Evolutionary conservation across 2,888 invertebrate genomes (phyloP).

Genomic region (Onthophagus sagittarius): DNA sequence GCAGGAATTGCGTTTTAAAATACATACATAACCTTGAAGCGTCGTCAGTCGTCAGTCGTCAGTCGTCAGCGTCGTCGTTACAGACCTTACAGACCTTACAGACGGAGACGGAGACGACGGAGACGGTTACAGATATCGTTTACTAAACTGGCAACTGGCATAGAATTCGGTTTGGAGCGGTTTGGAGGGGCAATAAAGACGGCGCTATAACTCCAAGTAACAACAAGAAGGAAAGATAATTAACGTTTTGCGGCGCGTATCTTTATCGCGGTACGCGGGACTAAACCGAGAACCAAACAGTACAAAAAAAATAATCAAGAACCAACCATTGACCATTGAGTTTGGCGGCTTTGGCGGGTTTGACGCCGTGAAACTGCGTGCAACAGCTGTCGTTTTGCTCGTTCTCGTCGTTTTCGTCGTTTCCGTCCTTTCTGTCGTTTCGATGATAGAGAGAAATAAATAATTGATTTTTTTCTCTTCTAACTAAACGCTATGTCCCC

Average conservation of each 20-base stretch:
- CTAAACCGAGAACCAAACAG: neutral
- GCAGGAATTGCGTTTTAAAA: neutral
- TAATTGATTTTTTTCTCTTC: neutral
- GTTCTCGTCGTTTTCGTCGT: too few relatives aligned
- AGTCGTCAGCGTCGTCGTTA: too few relatives aligned
- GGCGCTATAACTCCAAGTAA: neutral
- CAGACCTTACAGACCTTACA: too few relatives aligned
- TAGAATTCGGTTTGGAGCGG: neutral
- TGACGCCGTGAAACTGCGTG: neutral
- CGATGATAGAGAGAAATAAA: neutral
- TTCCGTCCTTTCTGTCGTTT: too few relatives aligned
- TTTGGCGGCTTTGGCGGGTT: too few relatives aligned
- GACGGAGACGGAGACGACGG: too few relatives aligned
- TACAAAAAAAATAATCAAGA: too few relatives aligned
- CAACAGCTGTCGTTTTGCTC: too few relatives aligned
- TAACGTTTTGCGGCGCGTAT: neutral
- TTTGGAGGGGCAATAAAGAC: neutral
- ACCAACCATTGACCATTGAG: neutral
- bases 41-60: too few relatives aligned
- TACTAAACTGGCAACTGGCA: neutral
- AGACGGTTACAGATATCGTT: neutral
- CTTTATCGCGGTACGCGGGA: neutral
- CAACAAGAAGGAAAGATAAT: neutral
- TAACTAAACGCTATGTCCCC: neutral
- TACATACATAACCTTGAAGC: constrained; percentile 1